These are phyloP conservation scores for Felis catus DNA, from an alignment of 2,113 vertebrate species.

Conservation along the genomic window DNA sequence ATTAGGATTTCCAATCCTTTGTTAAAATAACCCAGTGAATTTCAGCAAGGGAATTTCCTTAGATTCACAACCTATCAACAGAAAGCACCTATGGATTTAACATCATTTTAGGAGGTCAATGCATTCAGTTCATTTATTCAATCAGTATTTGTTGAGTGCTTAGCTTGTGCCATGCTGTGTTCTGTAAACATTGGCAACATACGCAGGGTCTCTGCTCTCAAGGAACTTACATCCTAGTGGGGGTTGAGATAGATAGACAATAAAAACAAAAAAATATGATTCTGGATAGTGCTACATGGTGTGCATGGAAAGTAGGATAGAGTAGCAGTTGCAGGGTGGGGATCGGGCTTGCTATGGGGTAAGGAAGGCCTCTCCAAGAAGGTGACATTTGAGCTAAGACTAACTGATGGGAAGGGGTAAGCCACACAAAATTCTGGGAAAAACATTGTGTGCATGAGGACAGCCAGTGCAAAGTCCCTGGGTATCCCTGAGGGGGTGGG, in stretches of 20 bases:
- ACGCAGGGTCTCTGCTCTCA: neutral
- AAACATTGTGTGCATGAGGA: neutral
- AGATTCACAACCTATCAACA: neutral
- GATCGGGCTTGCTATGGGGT: neutral
- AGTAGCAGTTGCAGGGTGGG: neutral
- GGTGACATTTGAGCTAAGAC: neutral
- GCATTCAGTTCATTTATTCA: neutral
- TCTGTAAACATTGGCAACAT: neutral
- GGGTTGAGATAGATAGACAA: neutral
- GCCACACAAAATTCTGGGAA: neutral
- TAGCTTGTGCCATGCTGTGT: neutral
- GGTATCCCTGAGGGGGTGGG: neutral
- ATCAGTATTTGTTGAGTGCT: neutral
- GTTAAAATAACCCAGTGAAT: conserved; percentile 30
- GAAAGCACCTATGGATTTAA: neutral
- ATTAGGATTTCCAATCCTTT: conserved; percentile 12
- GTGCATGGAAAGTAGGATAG: neutral
- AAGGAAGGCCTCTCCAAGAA: neutral
- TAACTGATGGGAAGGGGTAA: neutral
- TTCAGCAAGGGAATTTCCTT: conserved; percentile 1
- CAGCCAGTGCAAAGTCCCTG: neutral
- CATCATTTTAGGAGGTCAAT: neutral
- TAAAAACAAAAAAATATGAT: neutral
- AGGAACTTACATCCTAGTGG: neutral
- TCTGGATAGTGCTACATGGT: neutral